Conservation (phyloP, 2,888 invertebrate genomes). For the Pecten maximus region DNA sequence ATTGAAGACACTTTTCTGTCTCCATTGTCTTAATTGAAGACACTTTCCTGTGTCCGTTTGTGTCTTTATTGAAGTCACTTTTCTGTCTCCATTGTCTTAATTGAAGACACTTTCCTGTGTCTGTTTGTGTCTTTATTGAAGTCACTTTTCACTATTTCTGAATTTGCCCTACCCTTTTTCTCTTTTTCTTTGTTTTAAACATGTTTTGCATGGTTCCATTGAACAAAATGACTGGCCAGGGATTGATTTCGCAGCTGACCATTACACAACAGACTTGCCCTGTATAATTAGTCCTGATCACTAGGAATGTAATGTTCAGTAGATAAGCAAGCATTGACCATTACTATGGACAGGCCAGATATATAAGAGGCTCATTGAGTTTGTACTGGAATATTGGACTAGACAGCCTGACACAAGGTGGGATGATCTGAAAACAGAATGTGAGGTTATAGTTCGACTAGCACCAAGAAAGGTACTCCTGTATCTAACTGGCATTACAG, state of each 20-base stretch:
- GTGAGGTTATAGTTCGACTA: not conserved
- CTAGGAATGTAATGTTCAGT: not conserved
- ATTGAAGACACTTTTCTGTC: too few species aligned
- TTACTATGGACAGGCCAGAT: conserved; percentile 5
- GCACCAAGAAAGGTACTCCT: not conserved
- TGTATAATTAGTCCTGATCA: not conserved
- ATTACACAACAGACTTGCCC: not conserved
- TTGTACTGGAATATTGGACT: not conserved
- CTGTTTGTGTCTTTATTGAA: too few species aligned
- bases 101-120: too few species aligned
- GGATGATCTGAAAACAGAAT: not conserved
- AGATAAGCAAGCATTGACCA: not conserved
- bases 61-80: too few species aligned
- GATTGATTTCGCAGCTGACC: not conserved
- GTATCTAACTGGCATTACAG: not conserved
- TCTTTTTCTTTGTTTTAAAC: too few species aligned
- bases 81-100: too few species aligned
- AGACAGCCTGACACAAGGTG: not conserved
- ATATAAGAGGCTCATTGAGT: not conserved
- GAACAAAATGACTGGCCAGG: not conserved
- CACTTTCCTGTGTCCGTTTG: too few species aligned
- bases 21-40: too few species aligned
- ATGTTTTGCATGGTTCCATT: too few species aligned
- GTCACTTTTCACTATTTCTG: too few species aligned
- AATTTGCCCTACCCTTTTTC: too few species aligned